phyloP scores from a whole-genome alignment of 2,888 invertebrate species.

The Epinotia bilunana region DNA sequence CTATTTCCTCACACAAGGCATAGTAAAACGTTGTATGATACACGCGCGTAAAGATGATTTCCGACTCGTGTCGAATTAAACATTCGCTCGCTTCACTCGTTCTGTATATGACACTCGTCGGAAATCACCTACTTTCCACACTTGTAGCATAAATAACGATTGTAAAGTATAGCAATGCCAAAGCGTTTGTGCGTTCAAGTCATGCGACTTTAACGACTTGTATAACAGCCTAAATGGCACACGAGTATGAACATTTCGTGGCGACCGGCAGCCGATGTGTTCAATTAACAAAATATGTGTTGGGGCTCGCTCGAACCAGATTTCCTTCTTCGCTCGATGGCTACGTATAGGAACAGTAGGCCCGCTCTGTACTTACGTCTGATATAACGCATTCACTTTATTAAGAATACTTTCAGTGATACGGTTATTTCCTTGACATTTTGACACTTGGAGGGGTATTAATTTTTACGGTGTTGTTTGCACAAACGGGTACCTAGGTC shows the following conservation, averaged over 20 bases:
- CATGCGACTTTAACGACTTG: slow-evolving; percentile 54
- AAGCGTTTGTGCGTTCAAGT: slow-evolving; percentile 54
- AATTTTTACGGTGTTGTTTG: not conserved
- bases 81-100: too few relatives aligned
- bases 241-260: slow-evolving; percentile 51
- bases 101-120: too few relatives aligned
- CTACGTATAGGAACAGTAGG: slow-evolving; percentile 18
- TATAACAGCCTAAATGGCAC: slow-evolving; percentile 51
- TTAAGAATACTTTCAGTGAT: too few relatives aligned
- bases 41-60: too few relatives aligned
- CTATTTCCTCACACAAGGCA: too few relatives aligned
- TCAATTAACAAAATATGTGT: slow-evolving; percentile 53
- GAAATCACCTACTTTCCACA: too few relatives aligned
- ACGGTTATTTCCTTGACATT: too few relatives aligned
- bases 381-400: not conserved
- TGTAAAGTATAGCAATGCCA: slow-evolving; percentile 7
- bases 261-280: slow-evolving; percentile 40
- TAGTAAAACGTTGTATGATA: too few relatives aligned
- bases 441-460: not conserved
- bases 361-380: not conserved
- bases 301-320: slow-evolving; percentile 37
- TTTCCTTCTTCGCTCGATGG: slow-evolving; percentile 27
- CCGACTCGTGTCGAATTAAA: too few relatives aligned
- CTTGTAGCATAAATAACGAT: too few relatives aligned
- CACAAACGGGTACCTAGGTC: too few relatives aligned